Percentiles rank a stretch among this genome's conserved stretches.
phyloP scores from a whole-genome alignment of 2,888 invertebrate genomes.

The Biston betularia region DNA sequence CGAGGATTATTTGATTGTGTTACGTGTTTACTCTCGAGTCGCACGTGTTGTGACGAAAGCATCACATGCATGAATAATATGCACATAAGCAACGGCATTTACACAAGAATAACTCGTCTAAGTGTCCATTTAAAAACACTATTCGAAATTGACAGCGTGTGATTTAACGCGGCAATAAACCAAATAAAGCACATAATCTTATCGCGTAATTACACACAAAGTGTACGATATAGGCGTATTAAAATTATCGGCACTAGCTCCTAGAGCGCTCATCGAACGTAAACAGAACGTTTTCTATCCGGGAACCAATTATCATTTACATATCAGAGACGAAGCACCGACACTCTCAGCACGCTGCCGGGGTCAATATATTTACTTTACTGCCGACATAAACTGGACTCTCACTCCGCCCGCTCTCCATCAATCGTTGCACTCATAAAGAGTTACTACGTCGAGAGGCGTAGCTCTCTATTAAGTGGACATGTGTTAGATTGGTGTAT shows the following conservation, averaged over 20 bases:
- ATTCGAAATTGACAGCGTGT: constrained; percentile 39
- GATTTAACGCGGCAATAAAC: constrained; percentile 49
- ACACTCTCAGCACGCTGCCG: constrained; percentile 79
- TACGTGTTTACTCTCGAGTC: constrained; percentile 45
- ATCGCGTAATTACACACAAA: constrained; percentile 68
- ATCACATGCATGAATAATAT: not conserved
- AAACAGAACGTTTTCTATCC: constrained; percentile 82
- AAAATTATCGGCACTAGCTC: constrained; percentile 73
- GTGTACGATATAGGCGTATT: constrained; percentile 67
- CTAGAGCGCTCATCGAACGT: constrained; percentile 72
- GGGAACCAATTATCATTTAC: constrained; percentile 85
- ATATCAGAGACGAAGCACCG: constrained; percentile 83
- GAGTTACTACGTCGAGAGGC: constrained; percentile 51
- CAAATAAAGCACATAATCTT: constrained; percentile 64
- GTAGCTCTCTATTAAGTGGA: constrained; percentile 63
- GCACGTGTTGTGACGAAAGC: constrained; percentile 17
- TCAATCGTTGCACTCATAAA: constrained; percentile 44
- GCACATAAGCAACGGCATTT: constrained; percentile 9
- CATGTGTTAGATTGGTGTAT: constrained; percentile 73
- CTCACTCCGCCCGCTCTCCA: constrained; percentile 54
- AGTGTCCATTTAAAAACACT: constrained; percentile 32
- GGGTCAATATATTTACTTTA: constrained; percentile 82
- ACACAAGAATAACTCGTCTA: constrained; percentile 19
- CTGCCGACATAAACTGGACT: constrained; percentile 65
- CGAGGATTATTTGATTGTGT: constrained; percentile 66